Base-by-base conservation (phyloP, 1,140 invertebrate genomes). In the Oreohelix idahoensis region DNA sequence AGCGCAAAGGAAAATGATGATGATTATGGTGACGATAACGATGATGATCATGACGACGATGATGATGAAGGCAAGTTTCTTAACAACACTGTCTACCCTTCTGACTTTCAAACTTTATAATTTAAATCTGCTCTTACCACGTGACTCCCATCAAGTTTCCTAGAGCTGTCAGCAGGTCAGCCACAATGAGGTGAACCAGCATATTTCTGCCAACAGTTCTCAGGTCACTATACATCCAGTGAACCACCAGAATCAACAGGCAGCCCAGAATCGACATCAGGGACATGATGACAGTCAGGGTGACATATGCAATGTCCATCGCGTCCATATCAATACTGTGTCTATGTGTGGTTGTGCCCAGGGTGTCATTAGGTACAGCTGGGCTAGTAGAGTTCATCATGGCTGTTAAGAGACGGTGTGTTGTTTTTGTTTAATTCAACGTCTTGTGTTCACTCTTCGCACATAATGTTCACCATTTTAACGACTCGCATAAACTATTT, bases 131-230 rank as follows among this genome's bases (percentile, higher is more conserved):
- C 23, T 32, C 79, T 29, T 87, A 84, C 88, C 88, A 88, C 4
- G 84, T 70, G 11, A 89, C 85, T 8, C 89, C 89, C 23, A 88
- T 42, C 71, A 89, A 80, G 78, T 89, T 89, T 38, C 88, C 89
- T 29, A 88, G 35, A 1, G 89, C 89, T 17, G 87, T 88, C 26
- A 87, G 73, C 0, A 87, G 75, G 38, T 89, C 88, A 32, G 85
- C 86, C 32, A 89, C 42, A 32, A 80, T 87, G 1, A 89, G 73
- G 29, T 85, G 88, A 0, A 88, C 85, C 70, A 89, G 79, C 79
- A 89, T 74, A 23, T 66, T 78, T 38, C 89, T 74, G 0, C 86
- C 84, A 1, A 83, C 66, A 0, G 85, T 88, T 32, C 87, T 76
- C 1, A 89, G 78, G 20, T 84, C 71, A 53, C 69, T 78, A 71